These are phyloP conservation scores for Buphagus erythrorhynchus DNA, from an alignment of 2,797 vertebrate species.

Conservation along the genomic window DNA sequence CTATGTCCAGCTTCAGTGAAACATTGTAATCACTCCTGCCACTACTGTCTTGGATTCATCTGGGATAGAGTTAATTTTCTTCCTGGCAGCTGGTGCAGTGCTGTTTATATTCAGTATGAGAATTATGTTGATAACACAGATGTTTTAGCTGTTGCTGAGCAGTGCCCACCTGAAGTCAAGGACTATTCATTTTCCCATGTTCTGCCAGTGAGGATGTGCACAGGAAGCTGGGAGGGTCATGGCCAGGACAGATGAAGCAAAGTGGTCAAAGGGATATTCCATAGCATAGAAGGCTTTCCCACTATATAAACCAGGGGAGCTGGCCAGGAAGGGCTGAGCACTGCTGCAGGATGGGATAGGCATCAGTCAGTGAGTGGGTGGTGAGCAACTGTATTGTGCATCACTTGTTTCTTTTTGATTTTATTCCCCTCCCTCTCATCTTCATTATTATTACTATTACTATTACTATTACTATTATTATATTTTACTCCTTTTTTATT, in stretches of 20 bases:
- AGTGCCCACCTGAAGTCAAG: neutral
- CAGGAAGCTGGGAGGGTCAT: neutral
- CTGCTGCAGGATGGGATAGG: neutral
- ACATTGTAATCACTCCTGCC: neutral
- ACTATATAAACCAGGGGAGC: neutral
- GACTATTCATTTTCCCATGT: neutral
- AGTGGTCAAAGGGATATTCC: neutral
- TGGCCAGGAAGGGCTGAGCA: neutral
- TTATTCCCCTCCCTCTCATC: neutral
- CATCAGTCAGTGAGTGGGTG: fast-evolving
- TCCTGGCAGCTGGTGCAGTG: neutral
- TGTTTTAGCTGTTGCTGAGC: neutral
- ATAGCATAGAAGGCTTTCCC: neutral
- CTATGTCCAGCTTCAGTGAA: neutral
- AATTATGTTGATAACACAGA: neutral
- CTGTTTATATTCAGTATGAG: neutral
- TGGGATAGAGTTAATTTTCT: neutral
- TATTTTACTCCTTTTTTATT: neutral
- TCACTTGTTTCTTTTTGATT: neutral
- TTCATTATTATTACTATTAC: no score
- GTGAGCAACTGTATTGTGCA: neutral
- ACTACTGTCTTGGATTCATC: neutral
- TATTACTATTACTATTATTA: neutral
- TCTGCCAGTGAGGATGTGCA: neutral
- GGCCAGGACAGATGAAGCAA: neutral